A percentile compares a stretch with the other conserved stretches of the same genome.
Evolutionary conservation across 2,888 invertebrate species (phyloP).

Genomic region (Leptodirus hochenwartii): DNA sequence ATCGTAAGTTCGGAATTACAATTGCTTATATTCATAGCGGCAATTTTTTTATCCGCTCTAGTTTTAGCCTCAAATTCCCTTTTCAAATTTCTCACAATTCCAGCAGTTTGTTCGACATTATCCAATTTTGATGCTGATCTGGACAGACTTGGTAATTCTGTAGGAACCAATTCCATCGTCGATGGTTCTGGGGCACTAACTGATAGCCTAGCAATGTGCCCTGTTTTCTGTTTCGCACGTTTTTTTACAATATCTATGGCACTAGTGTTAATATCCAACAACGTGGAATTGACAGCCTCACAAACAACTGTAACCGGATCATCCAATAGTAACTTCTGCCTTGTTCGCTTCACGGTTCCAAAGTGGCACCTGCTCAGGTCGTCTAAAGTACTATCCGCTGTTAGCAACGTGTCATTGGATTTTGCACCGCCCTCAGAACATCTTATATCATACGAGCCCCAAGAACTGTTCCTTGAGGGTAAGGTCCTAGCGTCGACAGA

Average conservation of each 20-base stretch:
- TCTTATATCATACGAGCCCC: constrained; percentile 57
- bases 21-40: constrained; percentile 17
- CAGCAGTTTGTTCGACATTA: constrained; percentile 33
- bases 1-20: constrained; percentile 16
- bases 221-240: no score
- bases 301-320: constrained; percentile 50
- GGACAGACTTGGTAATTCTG: constrained; percentile 20
- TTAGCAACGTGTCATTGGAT: constrained; percentile 5
- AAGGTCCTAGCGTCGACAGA: constrained; percentile 48
- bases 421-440: constrained; percentile 20
- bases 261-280: constrained; percentile 25
- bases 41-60: constrained; percentile 9
- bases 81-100: constrained; percentile 71
- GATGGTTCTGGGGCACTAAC: constrained; percentile 44
- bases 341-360: constrained; percentile 35
- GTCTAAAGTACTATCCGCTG: constrained; percentile 2
- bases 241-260: constrained; percentile 36
- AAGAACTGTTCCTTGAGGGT: constrained; percentile 50
- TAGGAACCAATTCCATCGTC: constrained; percentile 22
- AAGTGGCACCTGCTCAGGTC: constrained; percentile 17
- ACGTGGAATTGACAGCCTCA: constrained; percentile 27
- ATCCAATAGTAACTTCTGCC: no score
- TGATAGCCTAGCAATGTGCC: no score
- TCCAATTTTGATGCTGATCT: constrained; percentile 22
- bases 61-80: constrained; percentile 76